These are phyloP conservation scores for Dendropsophus ebraccatus DNA, from an alignment of 2,113 vertebrate species.

Conservation along the genomic window DNA sequence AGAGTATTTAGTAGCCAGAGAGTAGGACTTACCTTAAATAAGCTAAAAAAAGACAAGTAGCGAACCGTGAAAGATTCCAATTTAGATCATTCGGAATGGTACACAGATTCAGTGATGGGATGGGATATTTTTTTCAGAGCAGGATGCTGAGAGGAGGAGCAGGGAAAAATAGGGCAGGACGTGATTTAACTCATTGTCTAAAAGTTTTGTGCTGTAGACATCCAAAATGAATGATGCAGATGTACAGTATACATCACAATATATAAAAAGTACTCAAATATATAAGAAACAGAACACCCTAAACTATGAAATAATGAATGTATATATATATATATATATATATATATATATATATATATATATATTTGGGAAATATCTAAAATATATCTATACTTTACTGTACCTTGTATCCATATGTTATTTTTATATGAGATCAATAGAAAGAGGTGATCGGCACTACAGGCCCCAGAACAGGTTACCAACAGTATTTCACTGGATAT, in stretches of 20 bases:
- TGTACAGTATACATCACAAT: neutral
- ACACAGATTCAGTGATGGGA: conserved; percentile 6
- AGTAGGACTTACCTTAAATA: conserved; percentile 7
- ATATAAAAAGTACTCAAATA: neutral
- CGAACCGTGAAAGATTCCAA: neutral
- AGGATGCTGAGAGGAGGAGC: conserved; percentile 47
- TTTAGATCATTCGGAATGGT: neutral
- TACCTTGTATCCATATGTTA: too few species aligned
- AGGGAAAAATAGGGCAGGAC: conserved; percentile 44
- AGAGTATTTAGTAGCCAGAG: neutral
- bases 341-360: too few species aligned
- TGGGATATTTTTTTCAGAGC: conserved; percentile 9
- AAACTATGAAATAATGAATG: neutral
- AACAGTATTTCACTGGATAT: too few species aligned
- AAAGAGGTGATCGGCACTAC: too few species aligned
- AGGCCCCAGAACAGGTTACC: too few species aligned
- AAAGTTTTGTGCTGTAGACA: neutral
- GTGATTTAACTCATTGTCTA: conserved; percentile 36
- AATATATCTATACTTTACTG: neutral
- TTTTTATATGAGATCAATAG: too few species aligned
- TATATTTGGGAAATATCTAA: neutral
- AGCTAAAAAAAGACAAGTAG: neutral
- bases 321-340: neutral
- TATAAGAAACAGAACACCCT: neutral
- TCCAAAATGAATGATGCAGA: neutral